phyloP scores from a whole-genome alignment of 2,888 invertebrate genomes.

The Stenolophus ochropezus region DNA sequence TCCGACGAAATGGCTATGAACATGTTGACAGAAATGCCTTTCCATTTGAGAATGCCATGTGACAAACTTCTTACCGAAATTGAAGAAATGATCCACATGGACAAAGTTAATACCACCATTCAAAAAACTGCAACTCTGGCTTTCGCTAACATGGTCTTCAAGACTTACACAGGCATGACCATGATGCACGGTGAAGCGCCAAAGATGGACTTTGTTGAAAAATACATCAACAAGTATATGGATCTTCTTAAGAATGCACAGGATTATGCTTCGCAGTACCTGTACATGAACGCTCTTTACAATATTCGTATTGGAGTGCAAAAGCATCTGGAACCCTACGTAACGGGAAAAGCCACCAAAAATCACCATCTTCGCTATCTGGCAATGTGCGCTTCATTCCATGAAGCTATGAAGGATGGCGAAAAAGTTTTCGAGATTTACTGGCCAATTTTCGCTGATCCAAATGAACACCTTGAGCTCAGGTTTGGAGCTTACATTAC shows the following conservation, averaged over 20 bases:
- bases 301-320: constrained; percentile 72
- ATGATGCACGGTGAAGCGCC: background rate
- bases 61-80: constrained; percentile 70
- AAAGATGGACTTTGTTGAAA: constrained; percentile 18
- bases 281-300: constrained; percentile 73
- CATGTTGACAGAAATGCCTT: constrained; percentile 72
- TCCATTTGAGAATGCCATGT: constrained; percentile 71
- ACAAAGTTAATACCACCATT: constrained; percentile 65
- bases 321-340: constrained; percentile 71
- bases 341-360: constrained; percentile 69
- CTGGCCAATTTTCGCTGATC: constrained; percentile 73
- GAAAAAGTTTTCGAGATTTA: constrained; percentile 69
- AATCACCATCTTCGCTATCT: constrained; percentile 70
- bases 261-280: constrained; percentile 69
- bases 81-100: constrained; percentile 68
- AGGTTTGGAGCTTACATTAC: constrained; percentile 72
- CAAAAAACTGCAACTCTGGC: constrained; percentile 71
- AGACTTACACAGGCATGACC: constrained; percentile 64
- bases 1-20: constrained; percentile 67
- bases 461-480: constrained; percentile 70
- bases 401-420: constrained; percentile 66
- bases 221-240: constrained; percentile 58
- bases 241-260: constrained; percentile 63
- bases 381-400: constrained; percentile 71
- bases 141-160: constrained; percentile 72